Conservation (phyloP, 2,113 vertebrate genomes). For the Perccottus glenii region DNA sequence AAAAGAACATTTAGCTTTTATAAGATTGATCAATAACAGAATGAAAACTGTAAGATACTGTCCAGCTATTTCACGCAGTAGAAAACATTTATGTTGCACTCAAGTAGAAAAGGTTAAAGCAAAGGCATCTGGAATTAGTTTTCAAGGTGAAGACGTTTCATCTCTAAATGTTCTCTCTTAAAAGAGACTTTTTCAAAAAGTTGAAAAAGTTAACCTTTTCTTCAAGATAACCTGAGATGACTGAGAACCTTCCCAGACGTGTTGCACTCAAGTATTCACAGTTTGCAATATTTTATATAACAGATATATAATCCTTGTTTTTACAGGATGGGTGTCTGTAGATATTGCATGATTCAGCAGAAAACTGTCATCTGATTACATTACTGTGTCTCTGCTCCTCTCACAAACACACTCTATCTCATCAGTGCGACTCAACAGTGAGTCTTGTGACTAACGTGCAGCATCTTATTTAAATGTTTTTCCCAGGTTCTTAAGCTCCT, state of each 20-base stretch:
- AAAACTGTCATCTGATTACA: conserved; percentile 73
- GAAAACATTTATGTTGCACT: not conserved
- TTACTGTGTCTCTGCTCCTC: conserved; percentile 36
- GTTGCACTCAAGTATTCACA: not conserved
- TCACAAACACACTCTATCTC: conserved; percentile 53
- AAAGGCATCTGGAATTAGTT: no score
- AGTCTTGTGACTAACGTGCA: conserved; percentile 86
- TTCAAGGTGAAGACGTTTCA: no score
- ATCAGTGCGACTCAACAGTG: conserved; percentile 43
- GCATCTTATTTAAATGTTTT: conserved; percentile 86
- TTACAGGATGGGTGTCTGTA: conserved; percentile 25
- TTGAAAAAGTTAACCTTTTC: no score
- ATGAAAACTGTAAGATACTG: not conserved
- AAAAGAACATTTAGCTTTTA: conserved; percentile 9
- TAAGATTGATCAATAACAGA: not conserved
- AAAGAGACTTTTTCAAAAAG: no score
- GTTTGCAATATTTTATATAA: not conserved
- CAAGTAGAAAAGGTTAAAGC: not conserved
- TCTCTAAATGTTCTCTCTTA: no score
- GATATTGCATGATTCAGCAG: conserved; percentile 72
- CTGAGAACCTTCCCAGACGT: not conserved
- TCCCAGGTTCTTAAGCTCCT: conserved; percentile 73
- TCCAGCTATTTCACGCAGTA: not conserved
- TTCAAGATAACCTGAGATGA: no score
- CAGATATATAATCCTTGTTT: not conserved